phyloP scores from a whole-genome alignment of 2,888 invertebrate species.

The Hipparchia sbordonii region DNA sequence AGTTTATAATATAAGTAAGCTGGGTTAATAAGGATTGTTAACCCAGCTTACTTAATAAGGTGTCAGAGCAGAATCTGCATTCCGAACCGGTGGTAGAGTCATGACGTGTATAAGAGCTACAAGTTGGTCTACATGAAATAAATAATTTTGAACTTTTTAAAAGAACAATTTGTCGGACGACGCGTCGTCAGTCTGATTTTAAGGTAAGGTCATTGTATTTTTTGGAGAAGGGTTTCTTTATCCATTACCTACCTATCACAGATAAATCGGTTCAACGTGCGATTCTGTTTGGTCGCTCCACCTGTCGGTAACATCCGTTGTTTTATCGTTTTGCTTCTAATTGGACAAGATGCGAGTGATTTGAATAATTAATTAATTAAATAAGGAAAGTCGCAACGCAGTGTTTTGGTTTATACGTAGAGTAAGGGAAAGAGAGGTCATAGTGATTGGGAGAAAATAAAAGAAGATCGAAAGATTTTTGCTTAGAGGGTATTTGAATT shows the following conservation, averaged over 20 bases:
- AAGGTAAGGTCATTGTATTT: background rate
- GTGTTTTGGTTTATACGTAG: background rate
- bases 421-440: too few species aligned
- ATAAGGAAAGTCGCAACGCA: conserved; percentile 43
- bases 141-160: too few species aligned
- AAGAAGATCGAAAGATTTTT: too few species aligned
- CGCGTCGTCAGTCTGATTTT: background rate
- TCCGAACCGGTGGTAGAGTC: too few species aligned
- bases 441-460: too few species aligned
- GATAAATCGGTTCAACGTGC: conserved; percentile 54
- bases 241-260: conserved; percentile 46
- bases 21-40: background rate
- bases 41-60: too few species aligned
- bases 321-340: conserved; percentile 53
- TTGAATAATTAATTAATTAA: conserved; percentile 46
- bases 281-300: conserved; percentile 51
- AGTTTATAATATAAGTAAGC: background rate
- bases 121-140: too few species aligned
- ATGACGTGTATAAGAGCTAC: too few species aligned
- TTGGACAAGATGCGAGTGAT: conserved; percentile 50
- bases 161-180: background rate
- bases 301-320: conserved; percentile 57
- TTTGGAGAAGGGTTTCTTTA: conserved; percentile 29
- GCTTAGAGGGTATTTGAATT: too few species aligned
- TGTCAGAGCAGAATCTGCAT: too few species aligned